These are phyloP conservation scores for Drosophila neocordata DNA, from an alignment of 1,140 invertebrate genomes.

Conservation along the genomic window DNA sequence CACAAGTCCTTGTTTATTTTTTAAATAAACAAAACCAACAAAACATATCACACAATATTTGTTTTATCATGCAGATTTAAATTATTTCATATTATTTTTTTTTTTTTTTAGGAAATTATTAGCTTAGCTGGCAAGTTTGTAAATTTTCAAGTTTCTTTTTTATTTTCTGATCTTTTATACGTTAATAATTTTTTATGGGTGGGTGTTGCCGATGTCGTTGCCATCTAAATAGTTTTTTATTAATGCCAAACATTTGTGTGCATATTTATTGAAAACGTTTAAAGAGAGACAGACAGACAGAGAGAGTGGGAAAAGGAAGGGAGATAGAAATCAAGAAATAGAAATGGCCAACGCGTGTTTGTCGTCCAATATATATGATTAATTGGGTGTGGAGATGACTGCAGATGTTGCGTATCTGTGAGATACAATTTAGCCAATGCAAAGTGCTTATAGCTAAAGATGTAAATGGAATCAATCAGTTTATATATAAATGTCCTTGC, in stretches of 20 bases:
- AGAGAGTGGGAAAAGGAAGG: not conserved
- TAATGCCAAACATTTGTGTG: slow-evolving; percentile 16
- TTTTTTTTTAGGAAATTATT: slow-evolving; percentile 46
- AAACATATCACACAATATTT: not conserved
- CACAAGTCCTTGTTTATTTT: slow-evolving; percentile 43
- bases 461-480: not conserved
- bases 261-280: slow-evolving; percentile 29
- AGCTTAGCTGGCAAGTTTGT: slow-evolving; percentile 40
- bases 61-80: slow-evolving; percentile 58
- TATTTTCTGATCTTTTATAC: slow-evolving; percentile 6
- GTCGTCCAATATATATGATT: slow-evolving; percentile 57
- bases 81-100: no score
- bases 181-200: slow-evolving; percentile 26
- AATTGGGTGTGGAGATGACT: slow-evolving; percentile 47
- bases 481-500: not conserved
- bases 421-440: slow-evolving; percentile 7
- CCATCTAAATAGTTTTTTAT: slow-evolving; percentile 46
- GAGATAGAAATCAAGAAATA: not conserved
- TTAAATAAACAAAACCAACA: slow-evolving; percentile 4
- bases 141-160: slow-evolving; percentile 15
- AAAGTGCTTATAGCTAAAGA: not conserved
- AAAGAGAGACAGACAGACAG: not conserved
- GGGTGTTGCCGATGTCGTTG: slow-evolving; percentile 31
- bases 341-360: slow-evolving; percentile 59
- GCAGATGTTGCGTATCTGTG: slow-evolving; percentile 44